Base-by-base conservation (phyloP, 2,797 vertebrate genomes). In the Schizothorax lantsangensis region DNA sequence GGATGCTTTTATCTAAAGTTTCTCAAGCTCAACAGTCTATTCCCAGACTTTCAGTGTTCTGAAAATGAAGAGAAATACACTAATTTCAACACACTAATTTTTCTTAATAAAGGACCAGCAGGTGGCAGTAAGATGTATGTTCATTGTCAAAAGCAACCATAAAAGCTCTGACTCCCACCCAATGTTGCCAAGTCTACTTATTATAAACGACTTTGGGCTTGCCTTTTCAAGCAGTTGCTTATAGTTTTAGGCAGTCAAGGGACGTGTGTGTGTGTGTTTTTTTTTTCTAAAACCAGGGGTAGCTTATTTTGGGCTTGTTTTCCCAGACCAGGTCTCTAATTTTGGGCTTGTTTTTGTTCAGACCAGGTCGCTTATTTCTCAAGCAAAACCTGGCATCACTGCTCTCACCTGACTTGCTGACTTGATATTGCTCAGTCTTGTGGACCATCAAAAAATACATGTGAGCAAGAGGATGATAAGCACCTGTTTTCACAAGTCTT, bases 101-200 rank as follows among this genome's bases (percentile, higher is more conserved):
- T 17, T 52, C 43, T n/a, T 79, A 84, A 80, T 33, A 66, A 23
- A 80, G 14, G 8, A 33, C 79, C 89, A 84, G 69, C 54, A 88
- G 86, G 40, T 72, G 87, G 85, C 85, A 73, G 80, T 69, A 84
- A 75, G 54, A 54, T 30, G 54, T 77, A 59, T 30, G 1, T 45
- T 62, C 45, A 47, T 59, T 78, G 19, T 9, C 40, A 12, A 69
- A 69, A 77, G 52, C 14, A 80, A 75, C 62, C 23, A 38, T n/a
- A 47, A n/a, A 75, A 36, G 40, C 45, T 17, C 54, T 9, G 8
- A 10, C 21, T 74, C 43, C 21, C 26, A 69, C 62, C n/a, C 15
- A 68, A 9, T 68, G 30, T 68, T 68, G 33, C 15, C 66, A 36
- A 21, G 33, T 68, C 66, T 9, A 36, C 66, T 68, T 36, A 68